phyloP scores from a whole-genome alignment of 2,797 vertebrate species.

The Cephalopachus bancanus region DNA sequence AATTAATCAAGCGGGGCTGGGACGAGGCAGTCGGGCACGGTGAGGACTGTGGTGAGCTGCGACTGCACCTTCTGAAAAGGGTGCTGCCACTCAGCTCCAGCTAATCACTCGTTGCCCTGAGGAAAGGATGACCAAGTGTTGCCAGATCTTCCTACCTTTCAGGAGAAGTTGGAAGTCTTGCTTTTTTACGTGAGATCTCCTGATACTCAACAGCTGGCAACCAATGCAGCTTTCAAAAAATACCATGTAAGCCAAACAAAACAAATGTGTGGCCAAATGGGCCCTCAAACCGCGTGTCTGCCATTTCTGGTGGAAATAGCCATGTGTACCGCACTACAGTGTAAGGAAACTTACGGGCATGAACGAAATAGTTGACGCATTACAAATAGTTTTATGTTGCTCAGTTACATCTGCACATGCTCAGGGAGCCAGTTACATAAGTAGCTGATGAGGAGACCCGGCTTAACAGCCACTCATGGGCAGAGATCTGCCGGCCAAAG shows the following conservation, averaged over 20 bases:
- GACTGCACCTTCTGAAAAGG: background rate
- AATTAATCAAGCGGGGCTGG: too few relatives aligned
- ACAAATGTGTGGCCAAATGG: slow-evolving; percentile 10
- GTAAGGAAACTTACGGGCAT: slow-evolving; percentile 43
- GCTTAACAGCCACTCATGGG: slow-evolving; percentile 50
- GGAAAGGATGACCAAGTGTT: background rate
- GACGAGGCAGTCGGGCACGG: background rate
- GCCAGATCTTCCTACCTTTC: background rate
- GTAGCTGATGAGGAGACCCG: slow-evolving; percentile 40
- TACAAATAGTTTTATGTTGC: slow-evolving; percentile 66
- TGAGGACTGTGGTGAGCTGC: background rate
- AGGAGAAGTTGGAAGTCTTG: slow-evolving; percentile 3
- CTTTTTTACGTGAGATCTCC: background rate
- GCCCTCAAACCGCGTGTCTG: background rate
- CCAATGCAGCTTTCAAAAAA: background rate
- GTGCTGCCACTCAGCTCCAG: background rate
- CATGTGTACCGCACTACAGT: background rate
- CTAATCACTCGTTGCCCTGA: background rate
- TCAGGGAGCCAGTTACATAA: slow-evolving; percentile 55
- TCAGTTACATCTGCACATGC: slow-evolving; percentile 50
- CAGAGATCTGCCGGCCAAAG: slow-evolving; percentile 59
- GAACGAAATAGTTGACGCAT: slow-evolving; percentile 60
- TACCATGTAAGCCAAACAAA: slow-evolving; percentile 36
- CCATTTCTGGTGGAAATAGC: slow-evolving; percentile 40
- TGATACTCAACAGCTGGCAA: slow-evolving; percentile 1